These are phyloP conservation scores for Heliothis peltigera DNA, from an alignment of 2,888 invertebrate species.

Conservation along the genomic window DNA sequence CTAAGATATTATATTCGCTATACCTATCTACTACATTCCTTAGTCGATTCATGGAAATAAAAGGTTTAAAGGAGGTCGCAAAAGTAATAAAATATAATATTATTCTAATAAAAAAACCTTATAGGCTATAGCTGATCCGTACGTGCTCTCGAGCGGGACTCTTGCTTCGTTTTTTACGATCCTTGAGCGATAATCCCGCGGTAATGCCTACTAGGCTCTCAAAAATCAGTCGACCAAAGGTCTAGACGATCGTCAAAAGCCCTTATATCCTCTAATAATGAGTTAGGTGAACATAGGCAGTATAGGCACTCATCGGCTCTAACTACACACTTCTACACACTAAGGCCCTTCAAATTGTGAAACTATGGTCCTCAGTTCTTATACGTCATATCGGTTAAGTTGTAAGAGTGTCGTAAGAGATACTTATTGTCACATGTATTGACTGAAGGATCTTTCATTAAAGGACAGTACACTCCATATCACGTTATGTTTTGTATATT, in stretches of 20 bases:
- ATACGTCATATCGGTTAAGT: slow-evolving; percentile 6
- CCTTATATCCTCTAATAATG: slow-evolving; percentile 49
- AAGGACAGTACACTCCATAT: too few relatives aligned
- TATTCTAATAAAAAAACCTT: slow-evolving; percentile 49
- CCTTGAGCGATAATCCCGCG: slow-evolving; percentile 49
- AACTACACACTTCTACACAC: slow-evolving; percentile 26
- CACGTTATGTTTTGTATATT: too few relatives aligned
- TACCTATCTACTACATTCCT: neutral
- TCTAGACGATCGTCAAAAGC: slow-evolving; percentile 55
- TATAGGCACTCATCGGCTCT: slow-evolving; percentile 24
- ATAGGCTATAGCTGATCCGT: slow-evolving; percentile 32
- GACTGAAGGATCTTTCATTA: too few relatives aligned
- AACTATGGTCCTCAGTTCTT: slow-evolving; percentile 19
- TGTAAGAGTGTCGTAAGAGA: slow-evolving; percentile 12
- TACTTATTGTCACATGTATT: neutral
- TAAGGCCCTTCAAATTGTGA: slow-evolving; percentile 27
- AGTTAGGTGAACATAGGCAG: slow-evolving; percentile 31
- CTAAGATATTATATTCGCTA: neutral
- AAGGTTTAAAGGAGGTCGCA: slow-evolving; percentile 6
- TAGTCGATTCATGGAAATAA: neutral
- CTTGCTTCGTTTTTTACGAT: slow-evolving; percentile 51
- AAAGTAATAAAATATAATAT: slow-evolving; percentile 40
- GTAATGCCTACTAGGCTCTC: slow-evolving; percentile 52
- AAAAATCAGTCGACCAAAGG: slow-evolving; percentile 57
- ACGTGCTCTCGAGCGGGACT: slow-evolving; percentile 43